These are phyloP conservation scores for Penaeus japonicus DNA, from an alignment of 1,140 invertebrate genomes.

Conservation along the genomic window DNA sequence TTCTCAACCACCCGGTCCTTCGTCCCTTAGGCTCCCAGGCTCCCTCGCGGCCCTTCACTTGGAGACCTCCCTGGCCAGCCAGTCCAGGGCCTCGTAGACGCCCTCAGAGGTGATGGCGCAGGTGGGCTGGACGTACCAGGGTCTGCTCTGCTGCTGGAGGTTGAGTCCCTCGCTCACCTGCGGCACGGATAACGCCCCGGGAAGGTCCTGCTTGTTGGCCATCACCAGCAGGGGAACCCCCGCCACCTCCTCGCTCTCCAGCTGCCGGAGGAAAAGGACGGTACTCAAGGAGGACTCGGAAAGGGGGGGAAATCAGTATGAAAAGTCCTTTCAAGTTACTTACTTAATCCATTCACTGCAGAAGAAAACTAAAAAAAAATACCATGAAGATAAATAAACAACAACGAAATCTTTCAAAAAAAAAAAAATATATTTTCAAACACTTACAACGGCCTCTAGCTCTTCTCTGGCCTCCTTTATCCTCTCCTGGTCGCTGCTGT, in stretches of 20 bases:
- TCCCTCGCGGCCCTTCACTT: no score
- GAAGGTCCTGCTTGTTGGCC: conserved; percentile 62
- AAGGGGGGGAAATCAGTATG: no score
- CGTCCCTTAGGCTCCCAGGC: no score
- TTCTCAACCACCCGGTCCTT: no score
- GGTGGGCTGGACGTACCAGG: conserved; percentile 45
- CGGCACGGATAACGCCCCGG: conserved; percentile 15
- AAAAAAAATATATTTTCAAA: not conserved
- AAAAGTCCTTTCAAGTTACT: no score
- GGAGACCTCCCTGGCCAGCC: conserved; percentile 11
- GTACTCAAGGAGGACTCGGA: no score
- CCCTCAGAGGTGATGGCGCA: conserved; percentile 42
- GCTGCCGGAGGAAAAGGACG: not conserved
- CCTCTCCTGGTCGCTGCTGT: conserved; percentile 59
- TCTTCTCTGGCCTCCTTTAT: conserved; percentile 61
- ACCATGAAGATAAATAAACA: not conserved
- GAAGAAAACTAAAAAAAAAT: not conserved
- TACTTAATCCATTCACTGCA: no score
- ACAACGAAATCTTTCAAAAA: not conserved
- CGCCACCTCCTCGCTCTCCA: conserved; percentile 66
- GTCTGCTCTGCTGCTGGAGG: conserved; percentile 31
- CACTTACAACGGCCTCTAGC: conserved; percentile 54
- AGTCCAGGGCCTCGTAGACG: conserved; percentile 44
- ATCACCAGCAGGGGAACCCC: conserved; percentile 59
- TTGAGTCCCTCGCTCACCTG: conserved; percentile 49